These are phyloP conservation scores for Heliconius nattereri DNA, from an alignment of 1,140 invertebrate species.

Conservation along the genomic window DNA sequence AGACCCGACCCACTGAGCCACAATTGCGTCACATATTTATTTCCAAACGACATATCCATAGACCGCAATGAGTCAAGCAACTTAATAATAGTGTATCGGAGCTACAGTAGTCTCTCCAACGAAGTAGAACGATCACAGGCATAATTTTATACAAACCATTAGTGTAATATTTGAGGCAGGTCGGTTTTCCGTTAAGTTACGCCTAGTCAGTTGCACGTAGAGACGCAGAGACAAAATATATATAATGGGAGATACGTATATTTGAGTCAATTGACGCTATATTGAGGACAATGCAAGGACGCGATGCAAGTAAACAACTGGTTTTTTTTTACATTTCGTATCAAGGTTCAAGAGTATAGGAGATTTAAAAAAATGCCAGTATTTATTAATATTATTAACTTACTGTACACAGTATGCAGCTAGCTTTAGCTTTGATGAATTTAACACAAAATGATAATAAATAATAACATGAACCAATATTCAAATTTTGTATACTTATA, in stretches of 20 bases:
- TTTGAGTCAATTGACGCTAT: neutral
- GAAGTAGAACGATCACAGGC: conserved; percentile 3
- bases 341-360: too few relatives aligned
- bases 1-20: neutral
- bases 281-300: conserved; percentile 24
- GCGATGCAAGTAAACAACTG: neutral
- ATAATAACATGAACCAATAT: too few relatives aligned
- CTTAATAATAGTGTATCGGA: neutral
- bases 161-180: conserved; percentile 30
- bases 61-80: neutral
- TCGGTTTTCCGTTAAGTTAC: conserved; percentile 23
- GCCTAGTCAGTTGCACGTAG: conserved; percentile 8
- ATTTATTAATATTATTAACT: too few relatives aligned
- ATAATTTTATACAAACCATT: conserved; percentile 21
- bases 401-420: too few relatives aligned
- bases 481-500: too few relatives aligned
- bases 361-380: too few relatives aligned
- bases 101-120: conserved; percentile 7
- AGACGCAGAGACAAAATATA: conserved; percentile 8
- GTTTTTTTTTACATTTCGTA: neutral
- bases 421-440: too few relatives aligned
- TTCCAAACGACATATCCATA: neutral
- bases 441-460: too few relatives aligned
- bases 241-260: neutral
- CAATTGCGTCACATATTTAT: neutral